Evolutionary conservation across 2,888 invertebrate genomes (phyloP), one percentile per base, ranked within the genome.

Genomic region (Chloromyia formosa): DNA sequence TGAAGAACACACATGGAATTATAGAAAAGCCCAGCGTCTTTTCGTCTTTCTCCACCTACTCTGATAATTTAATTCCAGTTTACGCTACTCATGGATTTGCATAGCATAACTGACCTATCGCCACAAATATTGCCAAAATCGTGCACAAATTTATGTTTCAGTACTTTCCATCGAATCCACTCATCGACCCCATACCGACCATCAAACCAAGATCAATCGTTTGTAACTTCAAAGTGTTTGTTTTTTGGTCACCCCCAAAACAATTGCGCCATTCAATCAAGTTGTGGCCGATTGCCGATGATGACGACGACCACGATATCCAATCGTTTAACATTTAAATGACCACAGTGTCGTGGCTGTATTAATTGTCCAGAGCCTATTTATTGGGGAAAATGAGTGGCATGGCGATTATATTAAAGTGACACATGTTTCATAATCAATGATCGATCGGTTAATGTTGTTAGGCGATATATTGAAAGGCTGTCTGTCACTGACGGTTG

Each of bases 391-490:
- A 66, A 49, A 66, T 66, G 66, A 66, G 66, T 66, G 66, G 66
- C 66, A 22, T 49, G 66, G 20, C 49, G 66, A 20, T 66, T 66
- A 49, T 66, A 23, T 49, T 66, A 20, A 49, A 66, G 45, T 66
- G 66, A 66, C 66, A 35, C 27, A 49, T 49, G 66, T 66, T 66
- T 66, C 66, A 66, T 49, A 66, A 66, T 49, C 66, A 66, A 35
- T 66, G 66, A 66, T 22, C 35, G 66, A 66, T 66, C 49, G 66
- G 49, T 49, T 27, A 35, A 49, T 22, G 45, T 35, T 35, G 66
- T 45, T 66, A 66, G 66, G 45, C 49, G 49, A 66, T 49, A 18
- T 45, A 66, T 3, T 66, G 49, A 49, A 16, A 22, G 66, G 20
- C 49, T 66, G 66, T 35, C 49, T 66, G 66, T 35, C 27, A 7